Conservation (phyloP, 1,140 invertebrate species). For the Caerostris darwini region DNA sequence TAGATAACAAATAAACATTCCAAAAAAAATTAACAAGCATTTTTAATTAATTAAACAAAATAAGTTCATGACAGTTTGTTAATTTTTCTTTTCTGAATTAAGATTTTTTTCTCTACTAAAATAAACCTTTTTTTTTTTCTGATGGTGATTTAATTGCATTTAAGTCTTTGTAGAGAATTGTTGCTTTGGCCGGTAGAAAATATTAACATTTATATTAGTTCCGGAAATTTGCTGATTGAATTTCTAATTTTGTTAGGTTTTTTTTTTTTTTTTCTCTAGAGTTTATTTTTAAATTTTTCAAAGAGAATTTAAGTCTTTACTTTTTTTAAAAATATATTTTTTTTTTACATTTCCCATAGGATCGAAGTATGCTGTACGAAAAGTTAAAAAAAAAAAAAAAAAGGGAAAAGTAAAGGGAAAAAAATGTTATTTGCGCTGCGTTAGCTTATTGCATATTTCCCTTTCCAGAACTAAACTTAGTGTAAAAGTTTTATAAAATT, state of each 20-base stretch:
- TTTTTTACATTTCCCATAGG: too few species aligned
- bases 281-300: too few species aligned
- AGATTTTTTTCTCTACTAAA: neutral
- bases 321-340: too few species aligned
- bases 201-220: slow-evolving; percentile 66
- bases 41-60: slow-evolving; percentile 15
- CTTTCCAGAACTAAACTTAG: neutral
- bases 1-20: neutral
- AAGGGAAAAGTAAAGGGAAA: neutral
- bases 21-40: slow-evolving; percentile 3
- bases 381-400: too few species aligned
- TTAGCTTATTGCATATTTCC: neutral
- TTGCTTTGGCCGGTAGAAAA: neutral
- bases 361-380: too few species aligned
- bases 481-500: neutral
- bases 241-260: neutral
- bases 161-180: neutral
- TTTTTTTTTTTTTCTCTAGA: too few species aligned
- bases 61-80: neutral
- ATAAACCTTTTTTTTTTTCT: neutral
- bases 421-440: neutral
- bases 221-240: slow-evolving; percentile 51
- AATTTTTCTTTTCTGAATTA: neutral
- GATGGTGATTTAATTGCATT: slow-evolving; percentile 34
- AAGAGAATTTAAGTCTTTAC: too few species aligned